Percentiles rank a stretch among this genome's conserved stretches.
Conservation (phyloP, 2,113 vertebrate species). For the Eptatretus burgeri region DNA sequence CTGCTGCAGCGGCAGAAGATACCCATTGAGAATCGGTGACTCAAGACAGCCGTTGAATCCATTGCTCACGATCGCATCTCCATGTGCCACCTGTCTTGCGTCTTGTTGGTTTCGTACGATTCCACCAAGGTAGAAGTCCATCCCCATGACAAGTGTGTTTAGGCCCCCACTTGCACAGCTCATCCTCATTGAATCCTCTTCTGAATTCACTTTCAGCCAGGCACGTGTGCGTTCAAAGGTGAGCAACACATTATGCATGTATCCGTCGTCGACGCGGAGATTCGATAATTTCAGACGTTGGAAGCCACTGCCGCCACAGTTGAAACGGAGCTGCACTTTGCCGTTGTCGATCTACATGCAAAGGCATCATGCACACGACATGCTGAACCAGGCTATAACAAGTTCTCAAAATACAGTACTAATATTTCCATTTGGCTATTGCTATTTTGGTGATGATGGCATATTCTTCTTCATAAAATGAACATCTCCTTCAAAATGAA, state of each 20-base stretch:
- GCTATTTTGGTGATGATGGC: no score
- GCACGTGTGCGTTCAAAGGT: constrained; percentile 79
- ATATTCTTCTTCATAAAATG: no score
- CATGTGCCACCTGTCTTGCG: constrained; percentile 17
- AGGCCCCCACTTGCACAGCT: constrained; percentile 67
- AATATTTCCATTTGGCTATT: no score
- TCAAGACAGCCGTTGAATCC: constrained; percentile 75
- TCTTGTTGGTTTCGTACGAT: constrained; percentile 33
- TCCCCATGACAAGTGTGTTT: constrained; percentile 66
- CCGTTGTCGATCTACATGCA: constrained; percentile 51
- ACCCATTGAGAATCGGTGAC: constrained; percentile 47
- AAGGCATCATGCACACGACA: not conserved
- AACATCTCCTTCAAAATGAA: no score
- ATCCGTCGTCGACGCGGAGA: constrained; percentile 42
- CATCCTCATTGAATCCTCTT: constrained; percentile 40
- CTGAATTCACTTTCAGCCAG: constrained; percentile 49
- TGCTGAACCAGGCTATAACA: no score
- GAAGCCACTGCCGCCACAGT: constrained; percentile 50
- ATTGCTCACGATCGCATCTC: constrained; percentile 22
- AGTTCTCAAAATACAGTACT: no score
- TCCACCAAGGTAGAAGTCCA: constrained; percentile 55
- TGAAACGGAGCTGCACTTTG: constrained; percentile 73
- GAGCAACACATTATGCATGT: constrained; percentile 56
- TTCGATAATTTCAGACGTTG: no score
- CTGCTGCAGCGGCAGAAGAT: constrained; percentile 47